These are phyloP conservation scores for Mimas tiliae DNA, from an alignment of 2,888 invertebrate genomes.

Conservation along the genomic window DNA sequence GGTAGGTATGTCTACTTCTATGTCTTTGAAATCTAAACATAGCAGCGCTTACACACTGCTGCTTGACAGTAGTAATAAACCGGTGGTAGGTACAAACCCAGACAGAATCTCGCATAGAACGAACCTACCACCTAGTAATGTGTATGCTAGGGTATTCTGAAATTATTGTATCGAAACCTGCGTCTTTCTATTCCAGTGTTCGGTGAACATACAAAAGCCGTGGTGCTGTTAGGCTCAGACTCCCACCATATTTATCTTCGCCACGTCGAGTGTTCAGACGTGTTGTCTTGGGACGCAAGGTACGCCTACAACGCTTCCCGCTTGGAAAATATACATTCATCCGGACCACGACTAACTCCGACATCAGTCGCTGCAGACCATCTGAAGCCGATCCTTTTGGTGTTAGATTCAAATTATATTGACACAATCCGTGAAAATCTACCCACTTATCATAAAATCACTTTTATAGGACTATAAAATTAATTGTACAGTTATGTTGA, in stretches of 20 bases:
- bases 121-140: too few relatives aligned
- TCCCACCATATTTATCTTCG: constrained; percentile 73
- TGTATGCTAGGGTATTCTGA: too few relatives aligned
- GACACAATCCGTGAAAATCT: constrained; percentile 81
- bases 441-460: constrained; percentile 64
- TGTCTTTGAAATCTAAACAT: too few relatives aligned
- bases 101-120: too few relatives aligned
- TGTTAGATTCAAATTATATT: constrained; percentile 86
- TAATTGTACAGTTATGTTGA: background rate
- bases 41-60: too few relatives aligned
- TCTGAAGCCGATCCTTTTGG: constrained; percentile 78
- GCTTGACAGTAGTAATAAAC: too few relatives aligned
- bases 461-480: constrained; percentile 50
- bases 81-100: too few relatives aligned
- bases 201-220: constrained; percentile 56
- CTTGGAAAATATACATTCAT: constrained; percentile 79
- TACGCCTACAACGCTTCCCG: constrained; percentile 68
- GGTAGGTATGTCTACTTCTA: too few relatives aligned
- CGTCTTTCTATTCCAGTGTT: constrained; percentile 49
- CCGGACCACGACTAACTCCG: constrained; percentile 76
- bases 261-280: constrained; percentile 81
- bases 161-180: too few relatives aligned
- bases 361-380: constrained; percentile 84
- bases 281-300: constrained; percentile 85
- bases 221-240: constrained; percentile 61